Base-by-base conservation (phyloP, 2,113 vertebrate genomes). In the Columba janthina region DNA sequence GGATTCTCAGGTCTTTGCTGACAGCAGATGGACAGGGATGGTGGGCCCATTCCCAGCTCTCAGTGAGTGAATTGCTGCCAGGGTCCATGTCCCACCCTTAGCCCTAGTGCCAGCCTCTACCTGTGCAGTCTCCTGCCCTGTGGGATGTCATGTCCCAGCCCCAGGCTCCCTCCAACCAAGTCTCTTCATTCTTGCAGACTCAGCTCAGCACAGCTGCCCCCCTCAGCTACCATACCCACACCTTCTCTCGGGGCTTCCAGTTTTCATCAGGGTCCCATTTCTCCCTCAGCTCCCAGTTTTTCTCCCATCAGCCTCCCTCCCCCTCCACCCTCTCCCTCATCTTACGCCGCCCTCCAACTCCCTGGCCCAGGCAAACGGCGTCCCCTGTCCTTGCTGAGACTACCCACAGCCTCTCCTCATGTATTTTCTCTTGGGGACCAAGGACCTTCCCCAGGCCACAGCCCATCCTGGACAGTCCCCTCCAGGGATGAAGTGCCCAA, bases 301-400 rank as follows among this genome's bases (percentile, higher is more conserved):
- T 7, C 51, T 95, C 22, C 16, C 31, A 51, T 20, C 50, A 83
- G 20, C 9, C 5, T 93, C 38, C 14, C 11, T 64, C n/a, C 58
- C n/a, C 14, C 20, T 80, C 44, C 4, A 48, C 14, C 2, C 25
- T 1, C 0, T 42, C 17, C 26, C 32, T 77, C 3, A 0, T 42
- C 24, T 75, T 44, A 32, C 8, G 4, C 57, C 1, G 1, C 7
- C 85, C 38, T 82, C 50, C 54, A 82, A 0, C 19, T 73, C 40
- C 51, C 10, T 65, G 58, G 36, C 15, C 28, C 21, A 58, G 58
- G 31, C 11, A 74, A 80, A 65, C 7, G 8, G 50, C 4, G 2
- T 66, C 8, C 14, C 3, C 21, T 5, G 1, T 60, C 32, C 15
- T 64, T 67, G 70, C 36, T 38, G 14, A 11, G 36, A 44, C 12